Conservation (phyloP, 2,113 vertebrate genomes). For the Sialia sialis region DNA sequence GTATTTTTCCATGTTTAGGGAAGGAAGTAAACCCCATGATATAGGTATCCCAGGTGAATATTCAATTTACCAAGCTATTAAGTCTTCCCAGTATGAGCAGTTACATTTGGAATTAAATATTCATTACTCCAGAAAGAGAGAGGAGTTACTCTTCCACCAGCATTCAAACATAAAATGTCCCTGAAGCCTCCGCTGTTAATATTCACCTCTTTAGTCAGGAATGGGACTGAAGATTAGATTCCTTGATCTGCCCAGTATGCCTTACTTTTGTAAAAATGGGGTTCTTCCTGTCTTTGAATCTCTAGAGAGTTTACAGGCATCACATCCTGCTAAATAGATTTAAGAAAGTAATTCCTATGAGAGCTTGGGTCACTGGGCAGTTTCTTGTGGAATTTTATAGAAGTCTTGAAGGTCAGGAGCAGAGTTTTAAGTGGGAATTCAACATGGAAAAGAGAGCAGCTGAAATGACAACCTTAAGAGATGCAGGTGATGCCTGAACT, state of each 20-base stretch:
- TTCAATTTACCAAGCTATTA: not conserved
- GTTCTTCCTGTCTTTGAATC: not conserved
- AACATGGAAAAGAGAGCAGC: not conserved
- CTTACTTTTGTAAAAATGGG: not conserved
- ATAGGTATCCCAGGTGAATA: not conserved
- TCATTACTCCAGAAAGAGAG: not conserved
- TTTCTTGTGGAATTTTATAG: not conserved
- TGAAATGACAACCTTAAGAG: not conserved
- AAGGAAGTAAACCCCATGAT: not conserved
- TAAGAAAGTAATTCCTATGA: not conserved
- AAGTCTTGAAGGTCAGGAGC: not conserved
- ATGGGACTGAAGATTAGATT: not conserved
- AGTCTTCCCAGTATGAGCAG: not conserved
- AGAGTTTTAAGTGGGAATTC: not conserved
- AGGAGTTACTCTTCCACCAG: not conserved
- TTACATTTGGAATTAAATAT: conserved; percentile 18
- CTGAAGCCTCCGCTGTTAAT: not conserved
- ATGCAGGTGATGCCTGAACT: not conserved
- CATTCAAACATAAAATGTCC: not conserved
- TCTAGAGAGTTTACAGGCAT: not conserved
- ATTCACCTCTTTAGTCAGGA: not conserved
- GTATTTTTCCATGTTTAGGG: not conserved
- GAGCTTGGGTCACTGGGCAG: not conserved
- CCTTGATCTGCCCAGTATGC: not conserved
- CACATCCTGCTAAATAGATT: not conserved